Base-by-base conservation (phyloP, 2,113 vertebrate species). In the Zosterops pallidus region DNA sequence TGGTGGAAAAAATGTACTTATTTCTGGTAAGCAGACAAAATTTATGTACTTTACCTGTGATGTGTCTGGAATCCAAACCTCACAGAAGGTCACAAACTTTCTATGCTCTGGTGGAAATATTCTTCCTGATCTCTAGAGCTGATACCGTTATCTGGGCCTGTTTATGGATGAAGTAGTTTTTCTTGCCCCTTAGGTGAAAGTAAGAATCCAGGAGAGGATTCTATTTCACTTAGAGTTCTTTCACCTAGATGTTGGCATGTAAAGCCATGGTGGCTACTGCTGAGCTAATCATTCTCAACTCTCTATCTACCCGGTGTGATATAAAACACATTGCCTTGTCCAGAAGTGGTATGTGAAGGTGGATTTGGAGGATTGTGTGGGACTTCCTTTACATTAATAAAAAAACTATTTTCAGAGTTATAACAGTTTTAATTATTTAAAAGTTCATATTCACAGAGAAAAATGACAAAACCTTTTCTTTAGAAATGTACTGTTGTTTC, bases 391-490 rank as follows among this genome's bases (percentile, higher is more conserved):
- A 26, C 11, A 84, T 64, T 46, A 97, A 92, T 55, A 95, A 95
- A 96, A 94, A 49, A 79, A 83, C 9, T 56, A 5, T 82, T 95
- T 85, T 59, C 15, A 94, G 72, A 95, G 62, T 79, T 55, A 78
- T 35, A 86, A 16, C 3, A 50, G n/a, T 50, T 33, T 60, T 86
- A 56, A 70, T 69, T 86, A 95, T 90, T 47, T 52, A 14, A 24
- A 55, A 76, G 8, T 22, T 83, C 11, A 68, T 87, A 86, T 89
- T 93, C 57, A 88, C 46, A 75, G 50, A 49, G 29, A 87, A 95
- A 96, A 79, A 22, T 8, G 2, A 10, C 1, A 56, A 69, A 55
- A 31, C 1, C 9, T 86, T 94, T 17, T 67, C 15, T 74, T 31
- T 69, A 67, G 63, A 93, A 96, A 94, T 56, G 9, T 72, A 87